phyloP scores from a whole-genome alignment of 2,888 invertebrate genomes.

The Plemyria rubiginata region DNA sequence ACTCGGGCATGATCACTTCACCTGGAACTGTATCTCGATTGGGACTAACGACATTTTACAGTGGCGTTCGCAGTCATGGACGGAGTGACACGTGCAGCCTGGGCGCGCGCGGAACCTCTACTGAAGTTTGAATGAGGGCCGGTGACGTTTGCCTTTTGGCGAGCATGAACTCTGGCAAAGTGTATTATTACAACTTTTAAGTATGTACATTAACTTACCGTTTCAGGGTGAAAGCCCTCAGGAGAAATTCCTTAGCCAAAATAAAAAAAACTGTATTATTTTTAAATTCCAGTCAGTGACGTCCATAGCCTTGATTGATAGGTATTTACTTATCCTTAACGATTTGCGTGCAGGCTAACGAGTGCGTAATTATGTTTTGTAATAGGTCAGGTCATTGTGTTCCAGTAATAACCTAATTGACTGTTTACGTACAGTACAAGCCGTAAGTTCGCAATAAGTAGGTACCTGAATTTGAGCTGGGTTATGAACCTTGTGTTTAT shows the following conservation, averaged over 20 bases:
- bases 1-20: constrained; percentile 80
- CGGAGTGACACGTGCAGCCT: constrained; percentile 32
- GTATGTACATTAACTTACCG: constrained; percentile 27
- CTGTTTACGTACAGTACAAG: background rate
- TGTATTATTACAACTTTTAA: constrained; percentile 18
- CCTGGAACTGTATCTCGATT: constrained; percentile 38
- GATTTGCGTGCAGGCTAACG: constrained; percentile 3
- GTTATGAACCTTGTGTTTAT: no score
- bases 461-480: background rate
- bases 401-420: background rate
- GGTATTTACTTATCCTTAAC: constrained; percentile 12
- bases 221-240: constrained; percentile 41
- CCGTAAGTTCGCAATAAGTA: background rate
- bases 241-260: background rate
- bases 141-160: constrained; percentile 16
- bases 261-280: background rate
- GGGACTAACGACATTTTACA: constrained; percentile 41
- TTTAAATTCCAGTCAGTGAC: constrained; percentile 35
- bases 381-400: background rate
- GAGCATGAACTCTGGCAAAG: constrained; percentile 15
- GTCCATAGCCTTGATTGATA: constrained; percentile 38
- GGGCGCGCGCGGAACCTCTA: constrained; percentile 31
- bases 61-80: constrained; percentile 17
- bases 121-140: constrained; percentile 11
- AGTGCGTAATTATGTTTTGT: constrained; percentile 4